These are phyloP conservation scores for Ctenopoma multispine DNA, from an alignment of 2,797 vertebrate genomes.

Conservation along the genomic window DNA sequence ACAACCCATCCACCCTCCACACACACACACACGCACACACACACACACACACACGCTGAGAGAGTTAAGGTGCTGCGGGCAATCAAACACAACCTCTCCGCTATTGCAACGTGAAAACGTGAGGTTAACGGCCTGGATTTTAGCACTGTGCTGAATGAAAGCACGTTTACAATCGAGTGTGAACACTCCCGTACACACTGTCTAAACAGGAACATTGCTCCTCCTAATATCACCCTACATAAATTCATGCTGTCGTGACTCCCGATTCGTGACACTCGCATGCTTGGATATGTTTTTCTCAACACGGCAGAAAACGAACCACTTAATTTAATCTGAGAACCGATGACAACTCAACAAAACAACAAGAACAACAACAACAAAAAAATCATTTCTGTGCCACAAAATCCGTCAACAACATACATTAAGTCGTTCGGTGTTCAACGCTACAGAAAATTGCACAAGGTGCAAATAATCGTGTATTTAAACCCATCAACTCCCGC, in stretches of 20 bases:
- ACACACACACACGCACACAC: conserved; percentile 4
- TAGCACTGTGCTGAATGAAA: conserved; percentile 62
- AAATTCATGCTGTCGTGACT: conserved; percentile 73
- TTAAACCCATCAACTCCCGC: conserved; percentile 25
- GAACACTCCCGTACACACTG: conserved; percentile 57
- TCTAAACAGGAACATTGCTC: conserved; percentile 45
- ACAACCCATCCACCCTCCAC: not conserved
- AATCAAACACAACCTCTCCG: conserved; percentile 58
- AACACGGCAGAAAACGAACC: conserved; percentile 35
- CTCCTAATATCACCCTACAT: conserved; percentile 55
- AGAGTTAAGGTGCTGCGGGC: conserved; percentile 65
- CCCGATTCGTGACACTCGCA: conserved; percentile 65
- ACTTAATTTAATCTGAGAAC: conserved; percentile 13
- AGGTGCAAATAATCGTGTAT: conserved; percentile 25
- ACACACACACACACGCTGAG: conserved; percentile 21
- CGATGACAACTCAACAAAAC: conserved; percentile 21
- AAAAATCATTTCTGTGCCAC: conserved; percentile 4
- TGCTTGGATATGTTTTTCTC: conserved; percentile 47
- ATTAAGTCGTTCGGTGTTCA: conserved; percentile 40
- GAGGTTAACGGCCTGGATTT: conserved; percentile 69
- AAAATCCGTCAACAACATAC: conserved; percentile 27
- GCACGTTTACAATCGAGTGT: conserved; percentile 69
- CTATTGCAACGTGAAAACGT: conserved; percentile 65
- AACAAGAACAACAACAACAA: no score
- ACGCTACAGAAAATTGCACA: conserved; percentile 20